phyloP scores from a whole-genome alignment of 1,140 invertebrate genomes.

The Druon quercuslanigerum region DNA sequence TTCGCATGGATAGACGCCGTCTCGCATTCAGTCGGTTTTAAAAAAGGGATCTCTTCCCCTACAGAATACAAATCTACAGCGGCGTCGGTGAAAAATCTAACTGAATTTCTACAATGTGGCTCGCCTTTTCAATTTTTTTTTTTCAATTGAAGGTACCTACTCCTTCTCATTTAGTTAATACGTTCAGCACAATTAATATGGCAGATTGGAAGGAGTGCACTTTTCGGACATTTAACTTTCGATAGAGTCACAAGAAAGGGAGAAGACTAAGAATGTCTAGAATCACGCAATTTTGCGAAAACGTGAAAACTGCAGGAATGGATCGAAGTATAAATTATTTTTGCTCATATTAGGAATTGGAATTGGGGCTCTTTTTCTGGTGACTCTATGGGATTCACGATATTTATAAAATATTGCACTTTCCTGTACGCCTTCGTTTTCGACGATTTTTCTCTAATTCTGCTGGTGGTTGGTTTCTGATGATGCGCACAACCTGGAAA shows the following conservation, averaged over 20 bases:
- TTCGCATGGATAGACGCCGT: constrained; percentile 36
- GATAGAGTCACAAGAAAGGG: constrained; percentile 30
- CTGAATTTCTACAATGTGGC: constrained; percentile 21
- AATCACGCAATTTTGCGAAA: background rate
- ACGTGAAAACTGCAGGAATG: background rate
- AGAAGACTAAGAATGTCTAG: background rate
- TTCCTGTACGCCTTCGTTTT: constrained; percentile 74
- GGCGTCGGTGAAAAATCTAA: constrained; percentile 33
- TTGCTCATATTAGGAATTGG: background rate
- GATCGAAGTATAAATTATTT: constrained; percentile 16
- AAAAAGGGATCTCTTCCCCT: constrained; percentile 13
- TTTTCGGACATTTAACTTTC: constrained; percentile 19
- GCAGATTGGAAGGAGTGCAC: constrained; percentile 21
- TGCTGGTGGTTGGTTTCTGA: constrained; percentile 83
- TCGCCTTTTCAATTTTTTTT: background rate
- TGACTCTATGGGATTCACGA: constrained; percentile 37
- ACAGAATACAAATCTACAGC: constrained; percentile 33
- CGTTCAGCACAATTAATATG: constrained; percentile 33
- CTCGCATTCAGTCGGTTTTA: constrained; percentile 16
- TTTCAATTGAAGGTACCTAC: too few species aligned
- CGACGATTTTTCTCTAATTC: constrained; percentile 80
- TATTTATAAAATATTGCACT: constrained; percentile 77
- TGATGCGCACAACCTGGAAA: constrained; percentile 83
- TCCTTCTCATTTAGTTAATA: background rate
- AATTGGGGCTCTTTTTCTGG: constrained; percentile 39